These are phyloP conservation scores for Mastomys natalensis DNA, from an alignment of 2,113 vertebrate species.

Conservation along the genomic window DNA sequence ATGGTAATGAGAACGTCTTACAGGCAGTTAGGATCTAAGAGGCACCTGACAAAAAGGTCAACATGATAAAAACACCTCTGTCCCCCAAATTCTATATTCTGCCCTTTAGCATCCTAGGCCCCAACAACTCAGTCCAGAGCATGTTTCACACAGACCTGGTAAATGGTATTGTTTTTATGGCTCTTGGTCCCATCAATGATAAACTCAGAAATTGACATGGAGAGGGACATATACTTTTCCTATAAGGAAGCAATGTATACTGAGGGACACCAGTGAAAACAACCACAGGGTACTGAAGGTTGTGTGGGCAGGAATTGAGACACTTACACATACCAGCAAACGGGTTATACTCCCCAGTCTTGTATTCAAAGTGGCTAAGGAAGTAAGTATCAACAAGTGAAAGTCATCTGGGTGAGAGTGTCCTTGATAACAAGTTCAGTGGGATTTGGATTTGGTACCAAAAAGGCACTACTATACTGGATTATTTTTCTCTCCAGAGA, in stretches of 20 bases:
- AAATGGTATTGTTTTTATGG: background rate
- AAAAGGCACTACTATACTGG: background rate
- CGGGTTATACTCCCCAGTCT: background rate
- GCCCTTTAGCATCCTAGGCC: background rate
- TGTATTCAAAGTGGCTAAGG: background rate
- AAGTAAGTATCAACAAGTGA: background rate
- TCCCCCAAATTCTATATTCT: background rate
- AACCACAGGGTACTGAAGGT: background rate
- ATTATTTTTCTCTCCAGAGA: background rate
- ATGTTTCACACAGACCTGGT: too few relatives aligned
- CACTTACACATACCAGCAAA: background rate
- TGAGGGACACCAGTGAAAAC: background rate
- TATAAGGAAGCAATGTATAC: background rate
- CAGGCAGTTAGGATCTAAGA: background rate
- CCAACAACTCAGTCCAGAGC: too few relatives aligned
- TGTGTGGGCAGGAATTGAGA: background rate
- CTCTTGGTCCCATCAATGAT: background rate
- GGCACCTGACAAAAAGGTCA: background rate
- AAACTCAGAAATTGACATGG: background rate
- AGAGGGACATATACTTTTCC: background rate
- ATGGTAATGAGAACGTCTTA: background rate
- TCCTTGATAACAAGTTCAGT: background rate
- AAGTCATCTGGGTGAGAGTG: fast-evolving
- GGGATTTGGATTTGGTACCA: background rate
- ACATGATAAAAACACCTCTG: background rate